Evolutionary conservation across 2,113 vertebrate species (phyloP).

Genomic region (Thymallus thymallus): DNA sequence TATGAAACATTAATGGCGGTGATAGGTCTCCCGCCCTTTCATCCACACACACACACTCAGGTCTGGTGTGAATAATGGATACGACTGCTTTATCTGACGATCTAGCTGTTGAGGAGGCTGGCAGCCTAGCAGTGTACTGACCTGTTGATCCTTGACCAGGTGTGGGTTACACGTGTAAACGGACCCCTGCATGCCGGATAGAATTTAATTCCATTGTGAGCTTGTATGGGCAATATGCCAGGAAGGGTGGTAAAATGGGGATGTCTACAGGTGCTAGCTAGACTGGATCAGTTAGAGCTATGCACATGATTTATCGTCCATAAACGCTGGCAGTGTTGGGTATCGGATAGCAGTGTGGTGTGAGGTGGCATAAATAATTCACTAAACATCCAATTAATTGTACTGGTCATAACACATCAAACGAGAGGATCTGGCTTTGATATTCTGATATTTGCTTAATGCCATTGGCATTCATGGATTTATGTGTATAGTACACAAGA

Average conservation of each 20-base stretch:
- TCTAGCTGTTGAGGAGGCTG: constrained; percentile 23
- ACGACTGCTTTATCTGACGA: constrained; percentile 39
- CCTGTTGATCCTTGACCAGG: constrained; percentile 59
- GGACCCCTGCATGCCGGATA: constrained; percentile 29
- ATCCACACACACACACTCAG: not conserved
- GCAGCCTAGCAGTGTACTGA: constrained; percentile 45
- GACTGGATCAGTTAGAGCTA: not conserved
- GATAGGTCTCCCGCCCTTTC: too few relatives aligned
- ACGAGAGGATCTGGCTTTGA: not conserved
- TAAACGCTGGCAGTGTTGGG: not conserved
- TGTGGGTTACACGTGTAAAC: constrained; percentile 56
- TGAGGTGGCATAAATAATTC: not conserved
- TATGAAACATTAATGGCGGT: too few relatives aligned
- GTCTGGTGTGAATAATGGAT: constrained; percentile 61
- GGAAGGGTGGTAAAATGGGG: constrained; percentile 8
- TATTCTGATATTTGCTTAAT: not conserved
- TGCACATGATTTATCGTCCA: not conserved
- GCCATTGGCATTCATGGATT: not conserved
- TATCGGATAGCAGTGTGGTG: not conserved
- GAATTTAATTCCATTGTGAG: constrained; percentile 42
- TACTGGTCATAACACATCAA: not conserved
- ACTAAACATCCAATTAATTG: too few relatives aligned
- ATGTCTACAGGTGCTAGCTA: not conserved
- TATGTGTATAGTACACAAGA: not conserved
- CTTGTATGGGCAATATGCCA: not conserved